A percentile compares a stretch with the other conserved stretches of the same genome.
Conservation (phyloP, 1,140 invertebrate genomes). For the Drosophila repletoides region DNA sequence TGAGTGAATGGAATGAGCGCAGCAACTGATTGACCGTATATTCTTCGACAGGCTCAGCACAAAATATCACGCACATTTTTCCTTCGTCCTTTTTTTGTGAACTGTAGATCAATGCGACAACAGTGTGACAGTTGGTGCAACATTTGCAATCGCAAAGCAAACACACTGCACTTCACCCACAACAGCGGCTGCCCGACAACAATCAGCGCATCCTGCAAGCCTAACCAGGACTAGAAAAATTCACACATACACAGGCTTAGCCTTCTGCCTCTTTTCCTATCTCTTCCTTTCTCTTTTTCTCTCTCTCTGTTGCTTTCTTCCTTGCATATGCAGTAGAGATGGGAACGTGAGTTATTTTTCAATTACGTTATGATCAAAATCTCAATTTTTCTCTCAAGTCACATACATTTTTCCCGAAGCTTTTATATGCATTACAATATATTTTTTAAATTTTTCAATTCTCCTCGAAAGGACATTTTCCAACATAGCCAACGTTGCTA, state of each 20-base stretch:
- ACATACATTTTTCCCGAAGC: too few species aligned
- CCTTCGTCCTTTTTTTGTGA: background rate
- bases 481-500: too few species aligned
- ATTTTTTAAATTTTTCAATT: too few species aligned
- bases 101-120: conserved; percentile 62
- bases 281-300: too few species aligned
- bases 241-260: background rate
- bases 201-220: conserved; percentile 14
- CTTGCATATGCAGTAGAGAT: too few species aligned
- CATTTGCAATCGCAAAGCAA: conserved; percentile 59
- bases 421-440: too few species aligned
- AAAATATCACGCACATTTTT: background rate
- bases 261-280: conserved; percentile 6
- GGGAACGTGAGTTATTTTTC: too few species aligned
- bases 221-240: background rate
- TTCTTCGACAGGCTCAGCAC: conserved; percentile 28
- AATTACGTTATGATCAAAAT: too few species aligned
- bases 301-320: too few species aligned
- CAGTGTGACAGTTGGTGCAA: conserved; percentile 37
- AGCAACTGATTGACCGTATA: conserved; percentile 47
- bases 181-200: conserved; percentile 19
- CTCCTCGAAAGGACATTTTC: too few species aligned
- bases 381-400: too few species aligned
- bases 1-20: background rate
- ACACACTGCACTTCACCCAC: conserved; percentile 48